Evolutionary conservation across 2,113 vertebrate species (phyloP).

Genomic region (Poeciliopsis occidentalis): DNA sequence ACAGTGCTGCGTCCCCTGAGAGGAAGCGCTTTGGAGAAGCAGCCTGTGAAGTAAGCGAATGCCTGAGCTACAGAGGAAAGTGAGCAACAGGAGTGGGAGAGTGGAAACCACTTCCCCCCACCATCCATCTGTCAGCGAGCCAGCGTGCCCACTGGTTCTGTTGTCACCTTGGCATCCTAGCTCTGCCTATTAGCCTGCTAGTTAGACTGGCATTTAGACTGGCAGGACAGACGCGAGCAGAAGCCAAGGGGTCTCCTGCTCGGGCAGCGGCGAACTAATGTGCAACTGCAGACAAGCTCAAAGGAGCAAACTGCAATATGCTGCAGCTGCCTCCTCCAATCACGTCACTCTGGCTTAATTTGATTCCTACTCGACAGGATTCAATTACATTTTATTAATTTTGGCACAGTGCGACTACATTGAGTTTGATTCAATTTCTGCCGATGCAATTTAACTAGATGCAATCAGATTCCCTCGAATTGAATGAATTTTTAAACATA

Average conservation of each 20-base stretch:
- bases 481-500: conserved; percentile 68
- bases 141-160: conserved; percentile 32
- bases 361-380: conserved; percentile 67
- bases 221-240: conserved; percentile 46
- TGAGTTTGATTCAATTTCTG: conserved; percentile 63
- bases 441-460: conserved; percentile 67
- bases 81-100: conserved; percentile 15
- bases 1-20: conserved; percentile 22
- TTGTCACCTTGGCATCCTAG: conserved; percentile 57
- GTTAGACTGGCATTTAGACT: conserved; percentile 69
- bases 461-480: conserved; percentile 69
- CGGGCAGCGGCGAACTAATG: conserved; percentile 38
- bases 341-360: conserved; percentile 62
- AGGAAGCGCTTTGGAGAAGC: conserved; percentile 31
- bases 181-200: conserved; percentile 60
- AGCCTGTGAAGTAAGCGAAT: conserved; percentile 7
- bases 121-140: conserved; percentile 52
- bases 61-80: conserved; percentile 16
- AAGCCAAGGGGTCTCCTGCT: conserved; percentile 59
- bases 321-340: conserved; percentile 69
- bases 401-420: conserved; percentile 66
- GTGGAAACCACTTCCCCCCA: conserved; percentile 13
- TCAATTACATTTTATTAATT: conserved; percentile 77
- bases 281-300: conserved; percentile 43
- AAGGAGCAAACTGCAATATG: conserved; percentile 40